phyloP scores from a whole-genome alignment of 2,797 vertebrate genomes.

The Jordanella pulchra region DNA sequence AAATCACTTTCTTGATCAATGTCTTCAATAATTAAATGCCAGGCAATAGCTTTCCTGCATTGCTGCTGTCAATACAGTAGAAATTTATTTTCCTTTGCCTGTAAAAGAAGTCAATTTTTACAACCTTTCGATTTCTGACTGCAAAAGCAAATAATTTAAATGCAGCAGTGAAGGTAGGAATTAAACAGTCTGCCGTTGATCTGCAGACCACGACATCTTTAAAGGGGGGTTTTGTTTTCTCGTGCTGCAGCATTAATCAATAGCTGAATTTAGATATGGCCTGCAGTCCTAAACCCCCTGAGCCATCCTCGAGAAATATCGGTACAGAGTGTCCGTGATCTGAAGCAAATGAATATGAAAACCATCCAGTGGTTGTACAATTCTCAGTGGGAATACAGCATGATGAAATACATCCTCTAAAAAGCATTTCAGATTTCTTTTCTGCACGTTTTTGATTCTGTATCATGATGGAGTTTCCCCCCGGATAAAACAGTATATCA shows the following conservation, averaged over 20 bases:
- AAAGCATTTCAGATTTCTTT: slow-evolving; percentile 67
- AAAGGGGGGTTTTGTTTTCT: slow-evolving; percentile 49
- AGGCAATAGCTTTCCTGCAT: slow-evolving; percentile 83
- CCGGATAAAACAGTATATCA: slow-evolving; percentile 71
- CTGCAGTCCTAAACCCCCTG: slow-evolving; percentile 50
- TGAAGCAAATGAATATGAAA: slow-evolving; percentile 60
- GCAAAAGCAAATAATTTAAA: slow-evolving; percentile 87
- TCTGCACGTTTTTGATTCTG: slow-evolving; percentile 65
- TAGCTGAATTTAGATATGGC: slow-evolving; percentile 73
- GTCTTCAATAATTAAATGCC: slow-evolving; percentile 90
- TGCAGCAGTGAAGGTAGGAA: slow-evolving; percentile 64
- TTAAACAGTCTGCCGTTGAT: slow-evolving; percentile 68
- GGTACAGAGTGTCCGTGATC: slow-evolving; percentile 36
- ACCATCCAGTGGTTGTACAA: slow-evolving; percentile 50
- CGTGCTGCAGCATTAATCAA: slow-evolving; percentile 66
- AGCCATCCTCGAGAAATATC: slow-evolving; percentile 40
- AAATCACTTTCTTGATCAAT: slow-evolving; percentile 85
- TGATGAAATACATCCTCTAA: slow-evolving; percentile 74
- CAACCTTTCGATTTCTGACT: slow-evolving; percentile 84
- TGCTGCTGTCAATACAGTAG: slow-evolving; percentile 79
- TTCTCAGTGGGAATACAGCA: slow-evolving; percentile 57
- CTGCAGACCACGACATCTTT: slow-evolving; percentile 62
- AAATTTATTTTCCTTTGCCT: slow-evolving; percentile 81
- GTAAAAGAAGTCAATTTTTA: slow-evolving; percentile 89
- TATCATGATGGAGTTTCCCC: slow-evolving; percentile 65